These are phyloP conservation scores for Accipiter cooperii DNA, from an alignment of 2,113 vertebrate species.

Conservation along the genomic window DNA sequence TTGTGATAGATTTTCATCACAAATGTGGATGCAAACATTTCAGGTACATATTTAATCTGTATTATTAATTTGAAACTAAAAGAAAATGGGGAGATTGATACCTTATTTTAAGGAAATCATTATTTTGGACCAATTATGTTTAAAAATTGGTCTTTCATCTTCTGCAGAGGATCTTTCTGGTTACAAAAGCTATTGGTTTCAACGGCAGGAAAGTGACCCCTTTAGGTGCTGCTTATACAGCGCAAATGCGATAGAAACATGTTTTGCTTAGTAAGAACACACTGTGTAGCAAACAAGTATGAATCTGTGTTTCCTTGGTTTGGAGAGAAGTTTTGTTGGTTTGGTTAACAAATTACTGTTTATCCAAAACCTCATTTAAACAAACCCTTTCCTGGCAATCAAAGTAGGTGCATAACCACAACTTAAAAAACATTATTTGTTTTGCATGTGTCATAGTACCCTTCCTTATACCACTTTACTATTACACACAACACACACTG, in stretches of 20 bases:
- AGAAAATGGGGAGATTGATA: neutral
- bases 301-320: neutral
- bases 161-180: neutral
- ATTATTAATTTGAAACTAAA: neutral
- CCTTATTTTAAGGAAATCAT: neutral
- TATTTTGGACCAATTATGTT: neutral
- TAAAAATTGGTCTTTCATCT: neutral
- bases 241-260: neutral
- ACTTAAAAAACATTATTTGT: neutral
- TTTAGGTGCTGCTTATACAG: neutral
- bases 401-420: neutral
- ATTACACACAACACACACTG: neutral
- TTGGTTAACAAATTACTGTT: neutral
- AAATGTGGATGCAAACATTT: neutral
- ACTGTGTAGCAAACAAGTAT: neutral
- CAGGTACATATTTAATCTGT: neutral
- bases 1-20: neutral
- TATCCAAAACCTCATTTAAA: neutral
- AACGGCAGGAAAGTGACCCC: neutral
- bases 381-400: neutral
- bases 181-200: neutral
- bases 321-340: neutral
- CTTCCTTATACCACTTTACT: neutral
- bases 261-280: neutral
- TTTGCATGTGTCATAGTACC: neutral